phyloP scores from a whole-genome alignment of 1,140 invertebrate genomes.

The Drosophila insularis region DNA sequence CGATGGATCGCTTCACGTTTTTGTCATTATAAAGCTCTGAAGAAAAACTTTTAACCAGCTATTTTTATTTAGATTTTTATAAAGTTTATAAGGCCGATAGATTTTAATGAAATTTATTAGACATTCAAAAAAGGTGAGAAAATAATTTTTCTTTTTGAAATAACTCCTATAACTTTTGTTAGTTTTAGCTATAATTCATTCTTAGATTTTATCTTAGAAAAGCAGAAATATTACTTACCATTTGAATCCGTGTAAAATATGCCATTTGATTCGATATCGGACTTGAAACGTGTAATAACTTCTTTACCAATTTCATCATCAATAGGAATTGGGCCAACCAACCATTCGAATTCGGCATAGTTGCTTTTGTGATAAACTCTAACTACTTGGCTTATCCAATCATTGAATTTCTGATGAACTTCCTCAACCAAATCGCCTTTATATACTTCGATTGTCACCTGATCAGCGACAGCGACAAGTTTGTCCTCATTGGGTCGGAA shows the following conservation, averaged over 20 bases:
- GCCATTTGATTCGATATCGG: constrained; percentile 86
- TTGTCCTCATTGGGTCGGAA: constrained; percentile 88
- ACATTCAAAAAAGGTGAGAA: no score
- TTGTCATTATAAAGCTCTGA: no score
- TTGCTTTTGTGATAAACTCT: constrained; percentile 88
- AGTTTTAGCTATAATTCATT: background rate
- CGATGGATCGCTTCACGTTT: no score
- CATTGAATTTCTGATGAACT: constrained; percentile 89
- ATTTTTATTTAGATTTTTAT: no score
- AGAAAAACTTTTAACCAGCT: no score
- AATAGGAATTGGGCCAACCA: constrained; percentile 96
- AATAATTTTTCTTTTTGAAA: no score
- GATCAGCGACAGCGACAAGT: constrained; percentile 27
- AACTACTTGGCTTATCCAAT: constrained; percentile 92
- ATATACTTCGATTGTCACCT: constrained; percentile 82
- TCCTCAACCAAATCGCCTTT: constrained; percentile 91
- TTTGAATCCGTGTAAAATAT: constrained; percentile 97
- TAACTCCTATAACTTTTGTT: no score
- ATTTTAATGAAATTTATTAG: no score
- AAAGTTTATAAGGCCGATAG: no score
- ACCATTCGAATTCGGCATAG: constrained; percentile 94
- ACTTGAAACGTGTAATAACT: constrained; percentile 89
- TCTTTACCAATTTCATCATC: constrained; percentile 91
- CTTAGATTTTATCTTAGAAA: no score
- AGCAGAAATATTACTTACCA: constrained; percentile 39